phyloP scores from a whole-genome alignment of 2,888 invertebrate species.

The Copidosoma aretas region DNA sequence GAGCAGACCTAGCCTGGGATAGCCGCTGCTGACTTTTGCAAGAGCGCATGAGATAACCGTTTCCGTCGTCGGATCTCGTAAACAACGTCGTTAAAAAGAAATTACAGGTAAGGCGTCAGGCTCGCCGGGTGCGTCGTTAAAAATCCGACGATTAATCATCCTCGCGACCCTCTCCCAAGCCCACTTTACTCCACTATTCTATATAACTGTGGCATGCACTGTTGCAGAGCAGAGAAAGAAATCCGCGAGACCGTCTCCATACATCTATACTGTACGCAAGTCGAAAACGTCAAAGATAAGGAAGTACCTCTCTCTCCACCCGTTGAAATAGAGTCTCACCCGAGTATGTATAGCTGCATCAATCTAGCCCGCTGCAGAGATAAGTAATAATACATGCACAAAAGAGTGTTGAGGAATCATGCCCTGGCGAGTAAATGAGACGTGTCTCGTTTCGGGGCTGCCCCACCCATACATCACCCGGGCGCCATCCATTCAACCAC shows the following conservation, averaged over 20 bases:
- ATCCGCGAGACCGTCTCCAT: too few relatives aligned
- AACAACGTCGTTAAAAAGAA: constrained; percentile 11
- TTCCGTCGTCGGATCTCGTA: background rate
- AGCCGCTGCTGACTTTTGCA: background rate
- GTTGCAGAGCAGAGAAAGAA: background rate
- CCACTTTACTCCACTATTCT: too few relatives aligned
- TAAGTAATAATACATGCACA: constrained; percentile 59
- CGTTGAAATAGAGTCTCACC: background rate
- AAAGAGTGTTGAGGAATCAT: constrained; percentile 67
- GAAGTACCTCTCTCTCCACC: too few relatives aligned
- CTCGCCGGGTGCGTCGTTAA: background rate
- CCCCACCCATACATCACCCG: constrained; percentile 54
- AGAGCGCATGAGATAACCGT: background rate
- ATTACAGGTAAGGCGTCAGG: constrained; percentile 2
- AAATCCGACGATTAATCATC: too few relatives aligned
- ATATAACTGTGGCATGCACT: background rate
- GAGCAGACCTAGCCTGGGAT: background rate
- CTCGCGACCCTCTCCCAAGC: too few relatives aligned
- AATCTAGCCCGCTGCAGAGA: constrained; percentile 9
- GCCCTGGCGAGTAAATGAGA: constrained; percentile 65
- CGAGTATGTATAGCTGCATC: background rate
- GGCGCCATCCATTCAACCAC: constrained; percentile 53
- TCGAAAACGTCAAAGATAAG: too few relatives aligned
- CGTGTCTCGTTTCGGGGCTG: constrained; percentile 61
- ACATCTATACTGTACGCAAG: too few relatives aligned